phyloP scores from a whole-genome alignment of 1,140 invertebrate species.

The Elymnias hypermnestra region DNA sequence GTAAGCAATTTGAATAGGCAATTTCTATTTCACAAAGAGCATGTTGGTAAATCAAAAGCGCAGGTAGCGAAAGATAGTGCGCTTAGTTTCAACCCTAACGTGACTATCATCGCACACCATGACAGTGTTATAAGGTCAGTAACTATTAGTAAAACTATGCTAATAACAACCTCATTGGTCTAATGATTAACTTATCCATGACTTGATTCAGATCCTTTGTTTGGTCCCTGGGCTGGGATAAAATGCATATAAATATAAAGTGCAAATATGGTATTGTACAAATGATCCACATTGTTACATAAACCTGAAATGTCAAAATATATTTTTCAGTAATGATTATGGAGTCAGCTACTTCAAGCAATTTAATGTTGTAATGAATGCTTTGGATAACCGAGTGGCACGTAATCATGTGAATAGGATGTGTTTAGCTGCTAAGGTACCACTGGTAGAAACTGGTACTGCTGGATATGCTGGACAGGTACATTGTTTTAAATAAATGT shows the following conservation, averaged over 20 bases:
- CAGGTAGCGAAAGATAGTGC: slow-evolving; percentile 92
- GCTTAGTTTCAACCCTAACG: slow-evolving; percentile 91
- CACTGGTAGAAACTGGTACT: slow-evolving; percentile 97
- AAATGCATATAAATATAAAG: no score
- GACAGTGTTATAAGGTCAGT: slow-evolving; percentile 92
- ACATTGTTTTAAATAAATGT: no score
- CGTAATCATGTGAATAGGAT: slow-evolving; percentile 99
- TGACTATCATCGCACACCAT: slow-evolving; percentile 92
- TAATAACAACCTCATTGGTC: no score
- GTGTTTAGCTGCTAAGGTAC: slow-evolving; percentile 96
- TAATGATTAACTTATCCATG: no score
- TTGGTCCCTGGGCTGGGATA: no score
- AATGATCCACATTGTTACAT: no score
- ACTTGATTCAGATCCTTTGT: no score
- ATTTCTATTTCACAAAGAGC: slow-evolving; percentile 97
- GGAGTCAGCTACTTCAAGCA: slow-evolving; percentile 94
- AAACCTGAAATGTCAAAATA: no score
- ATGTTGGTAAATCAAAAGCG: slow-evolving; percentile 98
- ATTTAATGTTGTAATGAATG: slow-evolving; percentile 97
- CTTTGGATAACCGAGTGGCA: slow-evolving; percentile 96
- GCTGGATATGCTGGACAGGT: slow-evolving; percentile 94
- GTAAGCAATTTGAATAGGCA: slow-evolving; percentile 99
- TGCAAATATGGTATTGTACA: no score
- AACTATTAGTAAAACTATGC: no score
- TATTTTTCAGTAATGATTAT: slow-evolving; percentile 88